These are phyloP conservation scores for Drosophila cognata DNA, from an alignment of 2,888 invertebrate species.

Conservation along the genomic window DNA sequence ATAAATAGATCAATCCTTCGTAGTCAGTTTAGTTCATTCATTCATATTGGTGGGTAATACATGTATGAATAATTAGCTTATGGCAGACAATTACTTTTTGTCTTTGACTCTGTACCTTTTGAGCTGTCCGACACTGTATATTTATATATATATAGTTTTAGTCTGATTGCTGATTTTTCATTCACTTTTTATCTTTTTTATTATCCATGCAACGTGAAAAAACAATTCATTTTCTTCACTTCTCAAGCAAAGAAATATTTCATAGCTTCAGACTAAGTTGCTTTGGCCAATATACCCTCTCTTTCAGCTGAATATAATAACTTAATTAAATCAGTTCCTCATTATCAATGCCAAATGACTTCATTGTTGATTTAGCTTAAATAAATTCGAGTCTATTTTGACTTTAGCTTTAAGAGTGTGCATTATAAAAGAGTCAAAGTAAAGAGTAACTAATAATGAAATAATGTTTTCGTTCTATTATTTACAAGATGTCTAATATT, in stretches of 20 bases:
- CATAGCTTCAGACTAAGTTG: background rate
- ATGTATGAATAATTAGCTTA: too few species aligned
- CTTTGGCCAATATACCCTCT: background rate
- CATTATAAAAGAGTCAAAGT: background rate
- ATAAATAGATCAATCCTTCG: too few species aligned
- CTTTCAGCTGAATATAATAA: too few species aligned
- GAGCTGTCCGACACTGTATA: too few species aligned
- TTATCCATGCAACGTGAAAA: too few species aligned
- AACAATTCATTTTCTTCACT: background rate
- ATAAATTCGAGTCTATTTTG: background rate
- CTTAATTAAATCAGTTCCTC: background rate
- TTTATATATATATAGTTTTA: background rate
- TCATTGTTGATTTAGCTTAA: background rate
- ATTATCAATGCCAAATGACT: background rate
- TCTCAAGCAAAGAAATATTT: background rate
- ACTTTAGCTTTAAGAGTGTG: background rate
- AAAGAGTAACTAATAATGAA: background rate
- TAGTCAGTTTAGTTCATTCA: too few species aligned
- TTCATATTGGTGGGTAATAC: too few species aligned
- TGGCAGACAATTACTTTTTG: too few species aligned
- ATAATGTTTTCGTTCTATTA: background rate
- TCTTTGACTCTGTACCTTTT: too few species aligned
- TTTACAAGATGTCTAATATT: background rate
- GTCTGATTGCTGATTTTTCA: background rate
- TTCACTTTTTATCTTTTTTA: background rate